phyloP scores from a whole-genome alignment of 2,888 invertebrate species.

The Priocnemis perturbator region DNA sequence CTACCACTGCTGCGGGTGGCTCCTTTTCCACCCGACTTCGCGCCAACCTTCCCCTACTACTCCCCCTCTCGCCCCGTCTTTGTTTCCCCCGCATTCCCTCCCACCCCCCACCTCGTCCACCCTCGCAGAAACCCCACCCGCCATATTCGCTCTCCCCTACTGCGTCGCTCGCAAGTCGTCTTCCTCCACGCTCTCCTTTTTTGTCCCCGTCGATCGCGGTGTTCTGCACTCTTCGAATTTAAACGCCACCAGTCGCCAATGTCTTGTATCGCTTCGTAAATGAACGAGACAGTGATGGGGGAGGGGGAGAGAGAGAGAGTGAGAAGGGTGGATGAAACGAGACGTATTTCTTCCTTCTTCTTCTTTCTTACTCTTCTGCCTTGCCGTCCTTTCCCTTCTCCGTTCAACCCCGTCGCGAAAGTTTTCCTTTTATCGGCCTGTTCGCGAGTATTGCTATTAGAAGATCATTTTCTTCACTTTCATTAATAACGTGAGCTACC shows the following conservation, averaged over 20 bases:
- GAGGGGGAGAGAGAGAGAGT: too few relatives aligned
- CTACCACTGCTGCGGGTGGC: conserved; percentile 35
- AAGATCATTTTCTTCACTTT: conserved; percentile 42
- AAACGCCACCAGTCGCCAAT: conserved; percentile 51
- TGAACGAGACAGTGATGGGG: conserved; percentile 37
- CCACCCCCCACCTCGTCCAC: conserved; percentile 1
- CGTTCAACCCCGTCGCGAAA: background rate
- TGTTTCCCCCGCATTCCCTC: background rate
- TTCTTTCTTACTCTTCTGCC: too few relatives aligned
- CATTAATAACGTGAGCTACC: conserved; percentile 21
- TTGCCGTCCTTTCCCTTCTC: too few relatives aligned
- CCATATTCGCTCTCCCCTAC: too few relatives aligned
- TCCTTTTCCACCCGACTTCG: conserved; percentile 53
- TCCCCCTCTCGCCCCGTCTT: conserved; percentile 11
- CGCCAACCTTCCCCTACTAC: conserved; percentile 36
- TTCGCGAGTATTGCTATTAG: conserved; percentile 38
- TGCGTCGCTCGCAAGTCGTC: too few relatives aligned
- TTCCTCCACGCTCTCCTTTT: conserved; percentile 23
- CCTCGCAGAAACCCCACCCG: background rate
- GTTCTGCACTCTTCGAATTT: conserved; percentile 57
- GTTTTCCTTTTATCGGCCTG: conserved; percentile 44
- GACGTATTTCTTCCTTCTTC: too few relatives aligned
- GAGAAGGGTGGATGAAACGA: too few relatives aligned
- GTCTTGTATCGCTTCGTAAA: conserved; percentile 54
- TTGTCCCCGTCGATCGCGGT: conserved; percentile 53